Evolutionary conservation across 30 jellyfish, hydroid and myxozoan genomes (phyloP).

Genomic region (Clytia hemisphaerica): DNA sequence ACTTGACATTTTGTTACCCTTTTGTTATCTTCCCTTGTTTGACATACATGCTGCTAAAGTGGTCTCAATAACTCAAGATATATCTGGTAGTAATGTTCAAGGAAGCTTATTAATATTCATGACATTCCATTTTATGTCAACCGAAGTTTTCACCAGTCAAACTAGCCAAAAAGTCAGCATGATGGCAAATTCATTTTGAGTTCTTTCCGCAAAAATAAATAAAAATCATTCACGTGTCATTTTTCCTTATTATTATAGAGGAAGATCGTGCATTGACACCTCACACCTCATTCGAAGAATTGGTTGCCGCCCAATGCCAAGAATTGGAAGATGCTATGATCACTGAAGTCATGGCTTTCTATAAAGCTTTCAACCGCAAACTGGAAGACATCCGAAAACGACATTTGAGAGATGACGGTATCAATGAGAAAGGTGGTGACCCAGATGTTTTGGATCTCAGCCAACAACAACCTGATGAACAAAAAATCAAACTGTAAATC

Average conservation of each 20-base stretch:
- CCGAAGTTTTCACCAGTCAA: too few species aligned
- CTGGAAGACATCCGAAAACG: conserved; percentile 74
- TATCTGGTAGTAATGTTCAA: too few species aligned
- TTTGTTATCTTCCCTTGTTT: too few species aligned
- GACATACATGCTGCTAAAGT: too few species aligned
- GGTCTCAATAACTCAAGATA: too few species aligned
- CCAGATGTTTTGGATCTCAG: conserved; percentile 41
- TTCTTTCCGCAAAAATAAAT: too few species aligned
- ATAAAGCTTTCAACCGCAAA: conserved; percentile 75
- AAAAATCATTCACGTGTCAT: too few species aligned
- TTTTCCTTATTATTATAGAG: conserved; percentile 43
- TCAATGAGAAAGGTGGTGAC: conserved; percentile 40
- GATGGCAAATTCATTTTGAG: too few species aligned
- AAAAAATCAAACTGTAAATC: background rate
- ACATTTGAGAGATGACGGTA: conserved; percentile 48
- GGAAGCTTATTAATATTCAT: too few species aligned
- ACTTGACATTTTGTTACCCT: too few species aligned
- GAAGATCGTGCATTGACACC: conserved; percentile 83
- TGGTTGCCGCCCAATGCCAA: conserved; percentile 96
- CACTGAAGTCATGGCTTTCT: conserved; percentile 89
- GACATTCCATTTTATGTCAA: too few species aligned
- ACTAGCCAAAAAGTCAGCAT: too few species aligned
- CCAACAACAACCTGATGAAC: background rate
- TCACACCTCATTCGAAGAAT: conserved; percentile 96
- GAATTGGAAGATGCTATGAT: conserved; percentile 95